Percentiles rank a stretch among this genome's conserved stretches.
Conservation (phyloP, 2,113 vertebrate species). For the Phyllostomus hastatus region DNA sequence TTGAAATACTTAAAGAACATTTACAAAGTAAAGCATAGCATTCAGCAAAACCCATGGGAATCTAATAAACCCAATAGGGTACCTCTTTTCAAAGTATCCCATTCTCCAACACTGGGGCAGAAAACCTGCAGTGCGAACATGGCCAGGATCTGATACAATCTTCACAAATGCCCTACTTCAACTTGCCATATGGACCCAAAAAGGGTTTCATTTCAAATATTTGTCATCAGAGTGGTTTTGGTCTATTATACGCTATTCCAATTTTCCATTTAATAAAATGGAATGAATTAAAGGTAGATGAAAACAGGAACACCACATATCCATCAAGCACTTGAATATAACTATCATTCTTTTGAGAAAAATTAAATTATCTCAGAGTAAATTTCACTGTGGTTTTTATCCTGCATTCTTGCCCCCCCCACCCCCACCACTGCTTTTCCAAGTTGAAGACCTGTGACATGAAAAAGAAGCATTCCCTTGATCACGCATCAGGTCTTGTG, state of each 20-base stretch:
- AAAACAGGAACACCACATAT: background rate
- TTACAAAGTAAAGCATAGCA: conserved; percentile 57
- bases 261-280: background rate
- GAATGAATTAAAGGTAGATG: background rate
- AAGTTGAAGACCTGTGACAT: background rate
- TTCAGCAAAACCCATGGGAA: conserved; percentile 37
- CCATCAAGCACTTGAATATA: background rate
- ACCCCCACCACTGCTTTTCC: background rate
- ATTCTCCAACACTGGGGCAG: background rate
- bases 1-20: conserved; percentile 69
- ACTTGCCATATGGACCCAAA: background rate
- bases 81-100: background rate
- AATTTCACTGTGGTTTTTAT: background rate
- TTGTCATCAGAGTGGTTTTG: background rate
- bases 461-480: background rate
- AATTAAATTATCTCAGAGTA: background rate
- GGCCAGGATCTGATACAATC: background rate
- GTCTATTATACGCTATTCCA: background rate
- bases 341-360: background rate
- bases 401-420: background rate
- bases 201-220: background rate
- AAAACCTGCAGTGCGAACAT: background rate
- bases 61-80: background rate
- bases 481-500: background rate
- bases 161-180: background rate